A percentile compares a stretch with the other conserved stretches of the same genome.
phyloP scores from a whole-genome alignment of 2,113 vertebrate species.

The Scopus umbretta region DNA sequence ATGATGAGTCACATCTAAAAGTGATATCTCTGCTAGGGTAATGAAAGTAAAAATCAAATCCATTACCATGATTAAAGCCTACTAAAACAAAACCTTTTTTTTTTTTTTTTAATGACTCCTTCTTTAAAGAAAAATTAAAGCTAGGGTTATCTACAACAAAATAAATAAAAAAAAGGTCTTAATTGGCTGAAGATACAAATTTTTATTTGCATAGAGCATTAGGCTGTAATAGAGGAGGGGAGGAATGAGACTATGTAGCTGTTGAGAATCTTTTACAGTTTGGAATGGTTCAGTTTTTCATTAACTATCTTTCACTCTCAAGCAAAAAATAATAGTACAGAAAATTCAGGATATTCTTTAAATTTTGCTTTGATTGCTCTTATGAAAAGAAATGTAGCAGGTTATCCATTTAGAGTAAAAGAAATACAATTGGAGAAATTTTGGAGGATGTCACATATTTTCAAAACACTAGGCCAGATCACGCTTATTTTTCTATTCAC shows the following conservation, averaged over 20 bases:
- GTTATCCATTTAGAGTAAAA: background rate
- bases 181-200: background rate
- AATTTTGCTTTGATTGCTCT: background rate
- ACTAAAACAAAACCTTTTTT: background rate
- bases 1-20: background rate
- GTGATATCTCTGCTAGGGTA: background rate
- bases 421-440: background rate
- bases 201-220: background rate
- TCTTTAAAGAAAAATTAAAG: background rate
- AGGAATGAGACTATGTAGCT: background rate
- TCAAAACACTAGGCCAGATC: background rate
- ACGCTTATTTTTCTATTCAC: background rate
- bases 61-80: background rate
- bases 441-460: background rate
- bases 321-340: background rate
- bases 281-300: background rate
- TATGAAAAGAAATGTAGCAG: background rate
- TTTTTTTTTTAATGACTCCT: background rate
- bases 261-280: background rate
- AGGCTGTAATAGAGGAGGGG: background rate
- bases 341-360: background rate
- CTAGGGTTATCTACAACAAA: background rate
- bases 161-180: accelerated
- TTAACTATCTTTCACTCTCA: background rate
- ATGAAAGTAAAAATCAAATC: background rate